Base-by-base conservation (phyloP, 2,113 vertebrate genomes). In the Poeciliopsis occidentalis region DNA sequence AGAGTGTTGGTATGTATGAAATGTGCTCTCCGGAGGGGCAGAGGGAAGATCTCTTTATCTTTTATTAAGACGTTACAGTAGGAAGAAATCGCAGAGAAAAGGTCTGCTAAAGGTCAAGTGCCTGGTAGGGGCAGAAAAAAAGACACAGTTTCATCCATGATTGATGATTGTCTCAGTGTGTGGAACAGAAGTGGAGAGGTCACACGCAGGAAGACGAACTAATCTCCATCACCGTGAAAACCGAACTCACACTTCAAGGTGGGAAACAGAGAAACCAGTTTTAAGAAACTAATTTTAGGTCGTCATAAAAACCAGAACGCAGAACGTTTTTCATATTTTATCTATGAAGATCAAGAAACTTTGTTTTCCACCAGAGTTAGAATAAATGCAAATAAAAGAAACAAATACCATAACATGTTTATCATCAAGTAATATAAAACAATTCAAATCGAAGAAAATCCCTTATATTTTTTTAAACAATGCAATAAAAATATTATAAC, bases 41-140 rank as follows among this genome's bases (percentile, higher is more conserved):
- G 24, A 22, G 12, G 81, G 64, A 80, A 60, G 30, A 87, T 75
- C 76, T 47, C 78, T 86, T 81, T 88, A 83, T 86, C 73, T 85
- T 91, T 89, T 88, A 88, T 90, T 82, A 88, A 91, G 91, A 89
- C 85, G 87, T 86, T 85, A 78, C 88, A 90, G 87, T 73, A 32
- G 74, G 87, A 83, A 83, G 78, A 84, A 87, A 87, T 79, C 64
- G 76, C 31, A 12, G 60, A 78, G 87, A 77, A 85, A 80, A 85
- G 85, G 63, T 85, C 76, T 75, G 69, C 61, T 73, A 91, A 89
- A 91, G 91, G 90, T 91, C 89, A 90, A 85, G 81, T 72, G 79
- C 75, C 84, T 78, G 47, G 44, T 69, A 88, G 84, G 85, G 78
- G 82, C 63, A 13, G 64, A 4, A 8, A 12, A n/a, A 60, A 51